Conservation (phyloP, 2,888 invertebrate species). For the Shargacucullia verbasci region DNA sequence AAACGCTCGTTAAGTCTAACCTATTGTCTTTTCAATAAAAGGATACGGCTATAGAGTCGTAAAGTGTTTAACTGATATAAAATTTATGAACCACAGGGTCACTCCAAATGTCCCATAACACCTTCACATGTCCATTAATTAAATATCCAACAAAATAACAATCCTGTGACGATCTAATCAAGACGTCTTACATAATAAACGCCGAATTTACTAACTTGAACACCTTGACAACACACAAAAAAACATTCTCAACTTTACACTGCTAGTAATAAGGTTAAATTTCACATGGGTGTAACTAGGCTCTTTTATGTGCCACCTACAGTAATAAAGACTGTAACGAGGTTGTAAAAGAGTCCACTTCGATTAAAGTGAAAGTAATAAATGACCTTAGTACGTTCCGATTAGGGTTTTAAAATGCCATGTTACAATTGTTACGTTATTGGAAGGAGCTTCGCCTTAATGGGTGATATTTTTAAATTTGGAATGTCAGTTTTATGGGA, state of each 20-base stretch:
- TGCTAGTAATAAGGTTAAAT: slow-evolving; percentile 35
- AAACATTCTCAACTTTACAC: slow-evolving; percentile 36
- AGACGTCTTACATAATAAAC: slow-evolving; percentile 64
- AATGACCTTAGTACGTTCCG: slow-evolving; percentile 62
- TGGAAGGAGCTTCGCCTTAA: slow-evolving; percentile 22
- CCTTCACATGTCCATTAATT: slow-evolving; percentile 57
- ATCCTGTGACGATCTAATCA: slow-evolving; percentile 62
- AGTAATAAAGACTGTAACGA: slow-evolving; percentile 68
- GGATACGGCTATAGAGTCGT: no score
- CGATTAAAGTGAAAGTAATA: slow-evolving; percentile 70
- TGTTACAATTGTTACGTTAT: slow-evolving; percentile 47
- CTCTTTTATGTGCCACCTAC: slow-evolving; percentile 63
- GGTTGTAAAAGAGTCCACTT: slow-evolving; percentile 64
- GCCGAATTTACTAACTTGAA: slow-evolving; percentile 56
- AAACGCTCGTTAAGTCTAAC: no score
- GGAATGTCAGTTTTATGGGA: slow-evolving; percentile 22
- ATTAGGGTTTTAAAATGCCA: slow-evolving; percentile 58
- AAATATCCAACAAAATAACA: slow-evolving; percentile 62
- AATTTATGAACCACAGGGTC: no score
- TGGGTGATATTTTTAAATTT: slow-evolving; percentile 51
- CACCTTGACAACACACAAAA: slow-evolving; percentile 26
- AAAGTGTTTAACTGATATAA: no score
- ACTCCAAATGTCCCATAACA: slow-evolving; percentile 16
- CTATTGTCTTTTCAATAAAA: no score
- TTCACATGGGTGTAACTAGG: slow-evolving; percentile 27